Evolutionary conservation across 2,888 invertebrate genomes (phyloP).

Genomic region (Aelia acuminata): DNA sequence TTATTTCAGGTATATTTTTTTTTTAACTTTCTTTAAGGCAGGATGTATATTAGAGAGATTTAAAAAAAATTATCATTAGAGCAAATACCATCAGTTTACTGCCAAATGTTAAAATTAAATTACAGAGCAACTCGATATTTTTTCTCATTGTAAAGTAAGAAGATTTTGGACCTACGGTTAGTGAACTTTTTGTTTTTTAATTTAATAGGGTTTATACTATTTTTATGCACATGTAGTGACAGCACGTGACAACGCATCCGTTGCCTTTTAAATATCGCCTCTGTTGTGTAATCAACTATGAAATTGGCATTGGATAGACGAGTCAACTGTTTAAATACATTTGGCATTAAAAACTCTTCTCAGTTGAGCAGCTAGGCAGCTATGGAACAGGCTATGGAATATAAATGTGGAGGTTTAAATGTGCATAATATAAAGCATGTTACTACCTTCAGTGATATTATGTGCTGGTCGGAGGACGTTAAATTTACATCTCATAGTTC

Average conservation of each 20-base stretch:
- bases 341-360: not conserved
- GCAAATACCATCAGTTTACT: no score
- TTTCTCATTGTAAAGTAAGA: no score
- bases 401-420: not conserved
- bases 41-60: no score
- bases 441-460: not conserved
- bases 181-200: no score
- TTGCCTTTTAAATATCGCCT: not conserved
- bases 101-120: no score
- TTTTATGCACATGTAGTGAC: no score
- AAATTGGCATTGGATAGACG: not conserved
- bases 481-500: conserved; percentile 30
- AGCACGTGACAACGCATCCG: not conserved
- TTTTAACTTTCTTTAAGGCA: no score
- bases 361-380: not conserved
- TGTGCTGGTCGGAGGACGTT: not conserved
- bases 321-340: conserved; percentile 20
- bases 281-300: not conserved
- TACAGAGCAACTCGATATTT: no score
- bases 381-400: not conserved
- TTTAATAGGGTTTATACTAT: no score
- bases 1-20: no score
- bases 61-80: no score
- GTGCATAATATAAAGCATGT: not conserved
- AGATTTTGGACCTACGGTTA: no score